These are phyloP conservation scores for Engraulis encrasicolus DNA, from an alignment of 2,113 vertebrate species.

Conservation along the genomic window DNA sequence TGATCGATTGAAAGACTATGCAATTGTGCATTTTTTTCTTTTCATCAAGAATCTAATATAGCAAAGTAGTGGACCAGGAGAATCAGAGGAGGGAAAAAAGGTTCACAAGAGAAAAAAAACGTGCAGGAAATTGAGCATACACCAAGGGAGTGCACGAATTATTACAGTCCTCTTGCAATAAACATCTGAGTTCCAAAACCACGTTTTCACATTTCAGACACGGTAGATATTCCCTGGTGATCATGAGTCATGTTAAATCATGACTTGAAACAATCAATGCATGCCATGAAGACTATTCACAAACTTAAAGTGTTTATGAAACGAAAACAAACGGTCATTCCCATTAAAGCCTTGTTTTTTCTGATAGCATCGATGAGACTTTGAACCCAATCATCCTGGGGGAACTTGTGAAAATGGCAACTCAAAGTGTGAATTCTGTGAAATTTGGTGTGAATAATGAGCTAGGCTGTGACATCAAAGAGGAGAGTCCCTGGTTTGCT, in stretches of 20 bases:
- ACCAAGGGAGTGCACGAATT: background rate
- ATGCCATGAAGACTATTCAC: background rate
- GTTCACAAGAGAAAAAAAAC: constrained; percentile 18
- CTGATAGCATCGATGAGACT: no score
- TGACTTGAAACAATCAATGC: background rate
- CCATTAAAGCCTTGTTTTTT: no score
- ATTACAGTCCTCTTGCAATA: background rate
- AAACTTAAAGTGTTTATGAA: background rate
- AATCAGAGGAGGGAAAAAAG: constrained; percentile 10
- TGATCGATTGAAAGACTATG: background rate
- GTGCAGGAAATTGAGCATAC: constrained; percentile 47
- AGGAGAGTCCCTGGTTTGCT: no score
- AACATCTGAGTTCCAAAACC: background rate
- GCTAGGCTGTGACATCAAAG: no score
- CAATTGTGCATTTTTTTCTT: background rate
- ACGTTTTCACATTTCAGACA: background rate
- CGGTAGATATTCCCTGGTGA: background rate
- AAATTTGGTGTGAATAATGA: no score
- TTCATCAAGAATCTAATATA: background rate
- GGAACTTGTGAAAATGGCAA: no score
- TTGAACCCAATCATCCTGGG: no score
- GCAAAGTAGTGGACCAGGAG: background rate
- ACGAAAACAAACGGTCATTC: no score
- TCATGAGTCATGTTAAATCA: background rate
- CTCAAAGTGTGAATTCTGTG: no score